Percentiles rank a stretch among this genome's conserved stretches.
phyloP scores from a whole-genome alignment of 2,797 vertebrate species.

The Enteromius radiatus region DNA sequence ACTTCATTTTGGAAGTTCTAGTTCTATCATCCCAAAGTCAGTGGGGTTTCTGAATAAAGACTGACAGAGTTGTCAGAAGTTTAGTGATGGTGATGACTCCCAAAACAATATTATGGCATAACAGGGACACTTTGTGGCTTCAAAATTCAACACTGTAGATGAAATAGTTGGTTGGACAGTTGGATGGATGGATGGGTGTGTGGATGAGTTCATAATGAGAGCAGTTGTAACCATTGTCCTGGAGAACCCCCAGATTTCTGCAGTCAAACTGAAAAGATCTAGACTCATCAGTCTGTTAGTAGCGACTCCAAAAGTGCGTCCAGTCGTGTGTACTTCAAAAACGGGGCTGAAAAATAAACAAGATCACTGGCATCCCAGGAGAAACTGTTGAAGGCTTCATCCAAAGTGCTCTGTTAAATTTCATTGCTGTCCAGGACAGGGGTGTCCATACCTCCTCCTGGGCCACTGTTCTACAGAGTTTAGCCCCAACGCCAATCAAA shows the following conservation, averaged over 20 bases:
- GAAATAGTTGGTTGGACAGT: background rate
- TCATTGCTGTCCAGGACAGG: background rate
- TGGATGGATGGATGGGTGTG: background rate
- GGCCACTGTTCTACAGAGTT: background rate
- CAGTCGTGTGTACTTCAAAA: background rate
- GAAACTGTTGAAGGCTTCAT: background rate
- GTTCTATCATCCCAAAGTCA: background rate
- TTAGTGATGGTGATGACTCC: background rate
- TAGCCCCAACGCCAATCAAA: background rate
- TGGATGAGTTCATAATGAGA: background rate
- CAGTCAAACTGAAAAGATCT: background rate
- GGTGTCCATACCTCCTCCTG: background rate
- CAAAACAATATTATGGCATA: background rate
- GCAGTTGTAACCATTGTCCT: background rate
- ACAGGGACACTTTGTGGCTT: background rate
- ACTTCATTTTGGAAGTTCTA: background rate
- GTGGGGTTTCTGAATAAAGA: background rate
- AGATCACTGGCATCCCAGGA: background rate
- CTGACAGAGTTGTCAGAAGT: too few relatives aligned
- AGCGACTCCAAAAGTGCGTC: background rate
- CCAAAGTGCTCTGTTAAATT: background rate
- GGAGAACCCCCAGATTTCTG: background rate
- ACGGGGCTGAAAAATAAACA: background rate
- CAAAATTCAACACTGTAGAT: background rate
- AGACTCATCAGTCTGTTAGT: background rate